Evolutionary conservation across 92 coral and sea anemone genomes (phyloP).

Genomic region (Heteractis magnifica): DNA sequence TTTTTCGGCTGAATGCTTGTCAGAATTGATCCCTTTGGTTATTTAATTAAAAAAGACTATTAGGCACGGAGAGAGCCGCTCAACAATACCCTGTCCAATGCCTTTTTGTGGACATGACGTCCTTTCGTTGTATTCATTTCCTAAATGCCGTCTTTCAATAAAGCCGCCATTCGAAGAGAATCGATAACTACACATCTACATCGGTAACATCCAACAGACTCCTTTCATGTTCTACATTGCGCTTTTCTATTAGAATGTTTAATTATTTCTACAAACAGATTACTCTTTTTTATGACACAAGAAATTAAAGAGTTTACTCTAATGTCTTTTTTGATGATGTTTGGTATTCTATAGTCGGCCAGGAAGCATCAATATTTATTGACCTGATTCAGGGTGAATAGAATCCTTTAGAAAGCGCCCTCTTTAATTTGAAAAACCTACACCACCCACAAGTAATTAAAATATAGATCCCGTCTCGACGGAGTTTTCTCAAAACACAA

Average conservation of each 20-base stretch:
- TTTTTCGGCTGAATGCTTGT: constrained; percentile 22
- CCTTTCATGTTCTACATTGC: no score
- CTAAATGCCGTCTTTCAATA: constrained; percentile 14
- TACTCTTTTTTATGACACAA: not conserved
- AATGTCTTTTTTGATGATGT: not conserved
- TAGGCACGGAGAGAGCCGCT: constrained; percentile 25
- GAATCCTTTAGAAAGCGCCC: constrained; percentile 58
- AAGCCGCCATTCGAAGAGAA: constrained; percentile 10
- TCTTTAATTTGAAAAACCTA: constrained; percentile 79
- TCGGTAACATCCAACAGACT: constrained; percentile 8
- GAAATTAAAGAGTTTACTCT: constrained; percentile 4
- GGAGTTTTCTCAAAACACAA: not conserved
- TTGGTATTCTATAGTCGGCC: constrained; percentile 26
- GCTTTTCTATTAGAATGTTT: constrained; percentile 4
- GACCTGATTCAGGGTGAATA: constrained; percentile 52
- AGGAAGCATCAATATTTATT: constrained; percentile 48
- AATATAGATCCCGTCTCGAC: constrained; percentile 35
- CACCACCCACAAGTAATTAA: constrained; percentile 75
- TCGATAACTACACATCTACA: not conserved
- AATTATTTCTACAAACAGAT: constrained; percentile 18
- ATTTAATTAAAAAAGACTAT: constrained; percentile 38
- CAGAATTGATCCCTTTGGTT: constrained; percentile 27
- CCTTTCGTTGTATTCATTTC: constrained; percentile 18
- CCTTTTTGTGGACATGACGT: constrained; percentile 30
- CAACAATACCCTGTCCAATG: constrained; percentile 28